phyloP scores from a whole-genome alignment of 2,888 invertebrate genomes.

The Psylliodes chrysocephalus region DNA sequence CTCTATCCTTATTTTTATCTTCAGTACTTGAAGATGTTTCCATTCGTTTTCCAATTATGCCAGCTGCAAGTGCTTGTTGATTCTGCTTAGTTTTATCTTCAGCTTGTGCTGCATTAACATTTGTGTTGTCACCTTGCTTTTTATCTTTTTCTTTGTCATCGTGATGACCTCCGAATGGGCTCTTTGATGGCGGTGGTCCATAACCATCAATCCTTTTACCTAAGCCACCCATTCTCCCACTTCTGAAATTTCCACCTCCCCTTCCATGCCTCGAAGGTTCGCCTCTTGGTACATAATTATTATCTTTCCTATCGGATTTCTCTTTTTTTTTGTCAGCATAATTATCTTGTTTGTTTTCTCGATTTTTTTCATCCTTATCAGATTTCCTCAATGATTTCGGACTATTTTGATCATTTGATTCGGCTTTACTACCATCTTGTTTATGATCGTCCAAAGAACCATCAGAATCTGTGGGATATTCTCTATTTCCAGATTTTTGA shows the following conservation, averaged over 20 bases:
- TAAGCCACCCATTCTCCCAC: constrained; percentile 62
- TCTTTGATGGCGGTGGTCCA: constrained; percentile 83
- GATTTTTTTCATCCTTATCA: constrained; percentile 50
- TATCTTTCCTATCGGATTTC: constrained; percentile 52
- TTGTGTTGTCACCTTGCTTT: constrained; percentile 52
- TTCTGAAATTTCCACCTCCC: constrained; percentile 65
- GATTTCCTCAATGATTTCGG: constrained; percentile 42
- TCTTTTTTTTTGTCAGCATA: constrained; percentile 54
- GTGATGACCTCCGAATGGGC: constrained; percentile 71
- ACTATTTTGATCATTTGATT: constrained; percentile 45
- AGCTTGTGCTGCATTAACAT: constrained; percentile 41
- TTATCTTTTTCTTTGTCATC: constrained; percentile 58
- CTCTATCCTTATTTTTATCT: constrained; percentile 47
- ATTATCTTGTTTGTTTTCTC: constrained; percentile 50
- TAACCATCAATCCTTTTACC: constrained; percentile 78
- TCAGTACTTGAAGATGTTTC: constrained; percentile 43
- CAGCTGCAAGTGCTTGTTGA: constrained; percentile 75
- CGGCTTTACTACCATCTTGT: constrained; percentile 67
- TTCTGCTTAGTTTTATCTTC: constrained; percentile 76
- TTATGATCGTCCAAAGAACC: constrained; percentile 76
- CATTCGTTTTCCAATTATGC: constrained; percentile 63
- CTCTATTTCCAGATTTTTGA: constrained; percentile 58
- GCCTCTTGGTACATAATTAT: constrained; percentile 84
- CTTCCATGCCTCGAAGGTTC: constrained; percentile 90
- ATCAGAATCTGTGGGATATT: constrained; percentile 77